Evolutionary conservation across 23 tunicate genomes (phyloP).

Genomic region (Aplidium turbinatum): DNA sequence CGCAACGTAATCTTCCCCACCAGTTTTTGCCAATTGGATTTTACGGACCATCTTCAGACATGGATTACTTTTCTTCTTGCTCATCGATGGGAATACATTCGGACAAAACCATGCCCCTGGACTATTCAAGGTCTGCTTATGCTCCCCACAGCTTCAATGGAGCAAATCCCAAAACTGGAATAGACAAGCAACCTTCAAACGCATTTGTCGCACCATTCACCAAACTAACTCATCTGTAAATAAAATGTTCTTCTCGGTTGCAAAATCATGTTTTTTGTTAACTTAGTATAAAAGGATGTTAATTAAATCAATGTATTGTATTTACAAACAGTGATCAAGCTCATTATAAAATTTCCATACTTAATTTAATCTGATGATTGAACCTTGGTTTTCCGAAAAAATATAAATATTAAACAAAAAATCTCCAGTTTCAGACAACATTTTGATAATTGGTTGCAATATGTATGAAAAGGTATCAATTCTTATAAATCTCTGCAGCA

Average conservation of each 20-base stretch:
- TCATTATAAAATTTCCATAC: too few relatives aligned
- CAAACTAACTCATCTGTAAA: not conserved
- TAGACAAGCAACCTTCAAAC: not conserved
- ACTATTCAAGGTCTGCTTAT: constrained; percentile 44
- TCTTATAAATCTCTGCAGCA: too few relatives aligned
- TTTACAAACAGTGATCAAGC: too few relatives aligned
- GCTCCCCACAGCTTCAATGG: constrained; percentile 9
- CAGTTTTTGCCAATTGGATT: constrained; percentile 53
- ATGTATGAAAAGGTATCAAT: too few relatives aligned
- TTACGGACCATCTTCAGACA: constrained; percentile 45
- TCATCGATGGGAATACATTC: not conserved
- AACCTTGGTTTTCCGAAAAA: too few relatives aligned
- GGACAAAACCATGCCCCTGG: constrained; percentile 35
- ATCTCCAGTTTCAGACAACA: too few relatives aligned
- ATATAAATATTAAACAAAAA: too few relatives aligned
- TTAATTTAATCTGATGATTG: too few relatives aligned
- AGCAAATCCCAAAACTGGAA: not conserved
- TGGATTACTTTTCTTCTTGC: constrained; percentile 17
- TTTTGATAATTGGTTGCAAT: too few relatives aligned
- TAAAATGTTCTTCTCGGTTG: not conserved
- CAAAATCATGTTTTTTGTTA: not conserved
- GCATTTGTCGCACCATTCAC: not conserved
- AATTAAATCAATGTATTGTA: too few relatives aligned
- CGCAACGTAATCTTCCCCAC: not conserved
- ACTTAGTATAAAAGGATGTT: too few relatives aligned